These are phyloP conservation scores for Ommatoiulus sabulosus DNA, from an alignment of 2,888 invertebrate species.

Conservation along the genomic window DNA sequence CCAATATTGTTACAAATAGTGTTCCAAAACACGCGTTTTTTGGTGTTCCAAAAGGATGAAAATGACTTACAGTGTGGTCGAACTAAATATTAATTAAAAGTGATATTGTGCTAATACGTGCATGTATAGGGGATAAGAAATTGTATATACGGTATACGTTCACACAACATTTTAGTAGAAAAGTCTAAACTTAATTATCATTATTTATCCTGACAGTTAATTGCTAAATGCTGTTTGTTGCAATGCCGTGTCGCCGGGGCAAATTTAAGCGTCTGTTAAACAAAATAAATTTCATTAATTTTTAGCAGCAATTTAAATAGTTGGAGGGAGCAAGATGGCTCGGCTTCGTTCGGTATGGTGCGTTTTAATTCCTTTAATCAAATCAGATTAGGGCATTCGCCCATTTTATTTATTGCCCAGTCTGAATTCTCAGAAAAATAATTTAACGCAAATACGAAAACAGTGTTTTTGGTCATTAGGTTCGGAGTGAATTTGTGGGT, in stretches of 20 bases:
- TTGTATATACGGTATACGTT: not conserved
- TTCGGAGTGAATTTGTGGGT: not conserved
- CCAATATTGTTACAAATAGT: no score
- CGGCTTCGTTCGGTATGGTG: not conserved
- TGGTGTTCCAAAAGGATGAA: no score
- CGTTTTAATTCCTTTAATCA: constrained; percentile 12
- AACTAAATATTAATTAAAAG: not conserved
- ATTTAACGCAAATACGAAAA: constrained; percentile 34
- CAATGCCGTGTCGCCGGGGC: not conserved
- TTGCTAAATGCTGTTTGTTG: not conserved
- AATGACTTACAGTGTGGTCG: no score
- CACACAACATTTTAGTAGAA: no score
- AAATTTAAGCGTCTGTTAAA: constrained; percentile 41
- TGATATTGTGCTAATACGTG: not conserved
- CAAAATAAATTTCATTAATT: constrained; percentile 16
- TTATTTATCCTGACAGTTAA: constrained; percentile 15
- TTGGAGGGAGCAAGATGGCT: not conserved
- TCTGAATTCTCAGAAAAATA: constrained; percentile 21
- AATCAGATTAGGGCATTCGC: constrained; percentile 1
- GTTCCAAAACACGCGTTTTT: no score
- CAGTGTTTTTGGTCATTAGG: constrained; percentile 5
- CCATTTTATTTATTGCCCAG: constrained; percentile 1
- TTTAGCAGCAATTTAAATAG: not conserved
- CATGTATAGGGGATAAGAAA: not conserved
- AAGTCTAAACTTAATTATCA: not conserved